Evolutionary conservation across 2,113 vertebrate genomes (phyloP).

Genomic region (Epinephelus lanceolatus): DNA sequence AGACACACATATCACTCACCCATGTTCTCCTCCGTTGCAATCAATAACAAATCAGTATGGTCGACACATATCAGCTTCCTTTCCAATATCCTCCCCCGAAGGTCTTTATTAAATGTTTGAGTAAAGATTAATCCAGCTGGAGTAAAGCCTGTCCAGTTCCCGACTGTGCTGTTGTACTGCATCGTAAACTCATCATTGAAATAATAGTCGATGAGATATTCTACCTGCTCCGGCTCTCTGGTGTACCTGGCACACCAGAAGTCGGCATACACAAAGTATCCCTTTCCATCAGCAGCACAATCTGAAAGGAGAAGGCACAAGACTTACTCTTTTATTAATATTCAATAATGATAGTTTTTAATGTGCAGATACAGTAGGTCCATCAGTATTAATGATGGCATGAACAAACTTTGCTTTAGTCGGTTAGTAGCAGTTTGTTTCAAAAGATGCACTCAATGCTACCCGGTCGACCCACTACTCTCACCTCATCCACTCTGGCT

Average conservation of each 20-base stretch:
- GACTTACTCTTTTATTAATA: too few relatives aligned
- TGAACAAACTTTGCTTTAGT: too few relatives aligned
- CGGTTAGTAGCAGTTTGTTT: too few relatives aligned
- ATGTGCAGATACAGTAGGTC: too few relatives aligned
- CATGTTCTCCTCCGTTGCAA: not conserved
- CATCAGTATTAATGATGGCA: too few relatives aligned
- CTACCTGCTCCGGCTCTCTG: not conserved
- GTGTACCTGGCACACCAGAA: not conserved
- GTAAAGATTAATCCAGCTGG: not conserved
- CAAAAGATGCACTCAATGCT: too few relatives aligned
- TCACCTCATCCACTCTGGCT: too few relatives aligned
- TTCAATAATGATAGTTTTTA: too few relatives aligned
- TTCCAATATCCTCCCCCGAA: slow-evolving; percentile 2
- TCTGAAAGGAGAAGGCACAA: not conserved
- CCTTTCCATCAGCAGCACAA: not conserved
- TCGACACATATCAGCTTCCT: not conserved
- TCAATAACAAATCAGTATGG: not conserved
- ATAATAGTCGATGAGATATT: slow-evolving; percentile 28
- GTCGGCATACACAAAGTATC: slow-evolving; percentile 30
- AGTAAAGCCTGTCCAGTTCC: slow-evolving; percentile 5
- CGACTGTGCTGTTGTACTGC: slow-evolving; percentile 31
- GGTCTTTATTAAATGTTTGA: not conserved
- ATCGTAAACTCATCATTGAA: slow-evolving; percentile 18
- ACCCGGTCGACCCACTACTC: too few relatives aligned
- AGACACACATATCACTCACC: slow-evolving; percentile 9